These are phyloP conservation scores for Dipus sagitta DNA, from an alignment of 2,797 vertebrate species.

Conservation along the genomic window DNA sequence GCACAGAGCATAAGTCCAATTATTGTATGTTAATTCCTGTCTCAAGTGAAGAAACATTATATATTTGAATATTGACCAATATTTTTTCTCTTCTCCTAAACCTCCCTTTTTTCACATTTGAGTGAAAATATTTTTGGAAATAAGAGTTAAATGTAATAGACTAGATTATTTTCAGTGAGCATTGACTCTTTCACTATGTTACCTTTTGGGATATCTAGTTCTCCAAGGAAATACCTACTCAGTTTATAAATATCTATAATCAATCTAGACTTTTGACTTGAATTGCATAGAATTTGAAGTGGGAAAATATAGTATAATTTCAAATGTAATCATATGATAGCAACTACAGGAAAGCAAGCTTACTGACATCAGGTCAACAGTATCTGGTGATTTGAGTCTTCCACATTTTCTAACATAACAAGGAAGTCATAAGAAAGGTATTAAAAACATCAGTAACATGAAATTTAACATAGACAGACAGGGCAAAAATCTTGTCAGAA, in stretches of 20 bases:
- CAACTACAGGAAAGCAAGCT: conserved; percentile 1
- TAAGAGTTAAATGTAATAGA: not conserved
- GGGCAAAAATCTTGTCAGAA: conserved; percentile 43
- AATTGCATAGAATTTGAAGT: not conserved
- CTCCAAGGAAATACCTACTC: not conserved
- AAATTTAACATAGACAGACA: conserved; percentile 58
- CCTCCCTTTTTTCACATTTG: not conserved
- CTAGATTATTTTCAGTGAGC: not conserved
- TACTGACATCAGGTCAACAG: not conserved
- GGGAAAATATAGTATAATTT: not conserved
- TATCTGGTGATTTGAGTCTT: not conserved
- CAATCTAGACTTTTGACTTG: not conserved
- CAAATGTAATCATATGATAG: conserved; percentile 45
- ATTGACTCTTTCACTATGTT: not conserved
- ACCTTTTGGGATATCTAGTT: not conserved
- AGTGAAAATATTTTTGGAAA: not conserved
- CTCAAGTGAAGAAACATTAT: no score
- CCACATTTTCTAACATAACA: not conserved
- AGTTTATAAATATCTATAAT: not conserved
- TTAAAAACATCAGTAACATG: conserved; percentile 56
- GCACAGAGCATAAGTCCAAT: not conserved
- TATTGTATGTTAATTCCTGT: not conserved
- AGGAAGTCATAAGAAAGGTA: conserved; percentile 16
- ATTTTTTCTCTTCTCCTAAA: not conserved
- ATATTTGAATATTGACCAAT: not conserved